Evolutionary conservation across 1,140 invertebrate genomes (phyloP), one percentile per base, ranked within the genome.

Genomic region (Drosophila persimilis): DNA sequence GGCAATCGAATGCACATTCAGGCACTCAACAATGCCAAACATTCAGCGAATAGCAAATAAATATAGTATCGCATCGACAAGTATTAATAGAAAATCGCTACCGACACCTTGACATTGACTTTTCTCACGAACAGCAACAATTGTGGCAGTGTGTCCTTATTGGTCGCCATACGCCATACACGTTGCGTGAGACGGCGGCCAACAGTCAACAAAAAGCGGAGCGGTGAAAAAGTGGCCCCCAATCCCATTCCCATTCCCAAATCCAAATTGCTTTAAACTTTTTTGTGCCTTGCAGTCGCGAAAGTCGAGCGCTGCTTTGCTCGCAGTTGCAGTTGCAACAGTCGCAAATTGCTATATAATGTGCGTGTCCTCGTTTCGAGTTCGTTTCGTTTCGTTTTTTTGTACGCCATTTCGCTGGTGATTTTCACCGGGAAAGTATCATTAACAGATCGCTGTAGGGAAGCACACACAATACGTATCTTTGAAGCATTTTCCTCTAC

Each of bases 381-480:
- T 78, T 73, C 47, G 66, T 58, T 73, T 76, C 53, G 43, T 74
- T 61, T 45, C 26, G 39, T 26, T 51, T 54, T 51, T 48, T 75
- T 53, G 52, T 80, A 13, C 3, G 66, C 54, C 54, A 58, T 72
- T 71, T 71, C 39, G 71, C 73, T 51, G 44, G 45, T 62, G 76
- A 66, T 85, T 84, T 86, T 86, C 81, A 77, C 77, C 76, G 60
- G 73, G 78, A 85, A 85, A 84, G 77, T 80, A 76, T 80, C 76
- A 66, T 75, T 75, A 63, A 51, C 71, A 75, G 71, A 74, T 43
- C 66, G 66, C 66, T 69, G 50, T 52, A 70, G 66, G 66, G 66
- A 70, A 65, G 66, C 66, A 39, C 35, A 39, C 4, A 39, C 35
- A 39, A 39, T 13, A 39, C 35, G 4, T 69, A 69, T 43, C 51